Percentiles rank a stretch among this genome's conserved stretches.
Conservation (phyloP, 2,888 invertebrate genomes). For the Caenorhabditis afra region DNA sequence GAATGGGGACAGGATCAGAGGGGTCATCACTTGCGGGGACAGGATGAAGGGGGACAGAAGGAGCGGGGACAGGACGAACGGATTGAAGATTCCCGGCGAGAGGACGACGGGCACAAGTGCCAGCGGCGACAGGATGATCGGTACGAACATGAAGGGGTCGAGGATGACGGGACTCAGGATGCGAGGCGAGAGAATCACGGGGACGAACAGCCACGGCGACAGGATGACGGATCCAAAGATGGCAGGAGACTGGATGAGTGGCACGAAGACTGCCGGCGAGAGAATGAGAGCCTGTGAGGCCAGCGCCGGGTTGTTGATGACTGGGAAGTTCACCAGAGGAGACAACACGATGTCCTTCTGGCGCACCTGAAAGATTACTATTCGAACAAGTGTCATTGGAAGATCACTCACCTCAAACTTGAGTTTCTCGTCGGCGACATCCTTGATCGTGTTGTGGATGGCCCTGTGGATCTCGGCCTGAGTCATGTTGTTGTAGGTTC, state of each 20-base stretch:
- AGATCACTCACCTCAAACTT: conserved; percentile 49
- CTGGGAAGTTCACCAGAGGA: conserved; percentile 38
- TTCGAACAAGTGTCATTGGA: neutral
- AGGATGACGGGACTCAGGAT: conserved; percentile 63
- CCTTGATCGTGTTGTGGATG: conserved; percentile 55
- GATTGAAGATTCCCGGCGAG: conserved; percentile 52
- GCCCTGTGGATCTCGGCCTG: conserved; percentile 24
- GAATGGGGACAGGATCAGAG: conserved; percentile 63
- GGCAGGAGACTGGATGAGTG: conserved; percentile 61
- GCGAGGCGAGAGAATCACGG: conserved; percentile 65
- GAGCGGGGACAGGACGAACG: conserved; percentile 68
- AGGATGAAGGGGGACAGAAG: conserved; percentile 65
- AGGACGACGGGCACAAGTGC: conserved; percentile 65
- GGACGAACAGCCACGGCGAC: conserved; percentile 66
- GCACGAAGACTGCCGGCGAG: conserved; percentile 64
- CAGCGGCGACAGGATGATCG: conserved; percentile 63
- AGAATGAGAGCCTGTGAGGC: conserved; percentile 68
- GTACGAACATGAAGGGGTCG: conserved; percentile 61
- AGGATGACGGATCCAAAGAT: conserved; percentile 64
- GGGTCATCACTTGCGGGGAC: conserved; percentile 61
- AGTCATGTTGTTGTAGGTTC: conserved; percentile 49
- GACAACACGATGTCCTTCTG: conserved; percentile 66
- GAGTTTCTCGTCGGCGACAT: conserved; percentile 54
- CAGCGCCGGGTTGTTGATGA: conserved; percentile 47
- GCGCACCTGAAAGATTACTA: conserved; percentile 24